Evolutionary conservation across 2,888 invertebrate species (phyloP).

Genomic region (Baronia brevicornis): DNA sequence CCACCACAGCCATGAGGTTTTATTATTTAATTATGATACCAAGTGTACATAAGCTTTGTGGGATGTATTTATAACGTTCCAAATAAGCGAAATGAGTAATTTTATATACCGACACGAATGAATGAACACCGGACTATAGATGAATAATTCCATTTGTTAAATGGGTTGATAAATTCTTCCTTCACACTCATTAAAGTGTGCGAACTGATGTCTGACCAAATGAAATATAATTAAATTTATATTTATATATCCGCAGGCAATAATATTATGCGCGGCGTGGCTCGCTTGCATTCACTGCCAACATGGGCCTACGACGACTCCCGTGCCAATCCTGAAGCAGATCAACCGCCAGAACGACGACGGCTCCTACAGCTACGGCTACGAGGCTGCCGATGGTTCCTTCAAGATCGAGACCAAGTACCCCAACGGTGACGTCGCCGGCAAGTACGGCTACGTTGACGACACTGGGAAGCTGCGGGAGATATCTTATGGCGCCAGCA

Average conservation of each 20-base stretch:
- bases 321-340: slow-evolving; percentile 87
- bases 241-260: slow-evolving; percentile 15
- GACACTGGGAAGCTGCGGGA: slow-evolving; percentile 84
- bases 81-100: too few species aligned
- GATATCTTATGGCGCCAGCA: slow-evolving; percentile 90
- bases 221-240: not conserved
- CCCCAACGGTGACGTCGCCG: slow-evolving; percentile 87
- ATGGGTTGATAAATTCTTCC: too few species aligned
- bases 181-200: too few species aligned
- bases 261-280: slow-evolving; percentile 24
- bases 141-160: too few species aligned
- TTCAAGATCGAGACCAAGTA: slow-evolving; percentile 93
- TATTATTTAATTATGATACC: too few species aligned
- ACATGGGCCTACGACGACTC: slow-evolving; percentile 78
- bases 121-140: too few species aligned
- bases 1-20: too few species aligned
- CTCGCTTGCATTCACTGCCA: slow-evolving; percentile 48
- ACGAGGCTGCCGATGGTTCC: slow-evolving; percentile 89
- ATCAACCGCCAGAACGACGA: slow-evolving; percentile 91
- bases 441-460: slow-evolving; percentile 93
- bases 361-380: slow-evolving; percentile 91
- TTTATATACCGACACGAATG: too few species aligned
- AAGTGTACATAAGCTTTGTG: too few species aligned
- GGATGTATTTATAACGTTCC: too few species aligned
- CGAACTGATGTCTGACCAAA: too few species aligned